A percentile compares a stretch with the other conserved stretches of the same genome.
Evolutionary conservation across 92 coral and sea anemone genomes (phyloP).

Genomic region (Epizoanthus ramosus): DNA sequence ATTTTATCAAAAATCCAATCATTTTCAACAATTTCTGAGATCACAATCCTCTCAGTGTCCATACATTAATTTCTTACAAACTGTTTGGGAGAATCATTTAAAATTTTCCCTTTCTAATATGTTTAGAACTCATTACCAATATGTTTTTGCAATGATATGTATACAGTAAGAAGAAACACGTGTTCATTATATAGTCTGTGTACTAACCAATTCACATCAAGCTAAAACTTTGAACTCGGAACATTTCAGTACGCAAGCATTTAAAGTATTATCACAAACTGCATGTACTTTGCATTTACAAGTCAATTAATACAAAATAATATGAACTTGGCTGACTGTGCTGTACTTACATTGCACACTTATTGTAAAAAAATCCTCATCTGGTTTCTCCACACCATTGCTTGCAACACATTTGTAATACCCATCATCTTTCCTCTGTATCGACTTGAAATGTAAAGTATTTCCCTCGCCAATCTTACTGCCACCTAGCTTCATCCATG

Average conservation of each 20-base stretch:
- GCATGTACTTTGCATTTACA: neutral
- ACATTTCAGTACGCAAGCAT: no score
- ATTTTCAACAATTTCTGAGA: no score
- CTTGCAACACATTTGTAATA: conserved; percentile 78
- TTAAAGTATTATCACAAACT: no score
- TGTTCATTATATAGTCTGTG: no score
- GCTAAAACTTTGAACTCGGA: no score
- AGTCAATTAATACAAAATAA: neutral
- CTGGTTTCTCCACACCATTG: conserved; percentile 68
- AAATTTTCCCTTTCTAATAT: no score
- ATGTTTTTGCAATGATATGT: no score
- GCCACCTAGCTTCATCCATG: conserved; percentile 72
- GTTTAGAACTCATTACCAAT: neutral
- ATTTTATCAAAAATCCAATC: no score
- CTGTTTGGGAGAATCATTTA: neutral
- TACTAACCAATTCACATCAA: no score
- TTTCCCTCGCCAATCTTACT: conserved; percentile 56
- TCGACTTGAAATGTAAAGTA: conserved; percentile 47
- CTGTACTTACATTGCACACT: conserved; percentile 83
- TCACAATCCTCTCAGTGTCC: neutral
- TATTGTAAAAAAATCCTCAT: conserved; percentile 51
- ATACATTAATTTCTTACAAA: neutral
- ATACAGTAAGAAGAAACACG: no score
- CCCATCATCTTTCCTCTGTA: conserved; percentile 70
- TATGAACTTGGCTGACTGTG: no score